phyloP scores from a whole-genome alignment of 1,140 invertebrate species.

The Trissolcus basalis region DNA sequence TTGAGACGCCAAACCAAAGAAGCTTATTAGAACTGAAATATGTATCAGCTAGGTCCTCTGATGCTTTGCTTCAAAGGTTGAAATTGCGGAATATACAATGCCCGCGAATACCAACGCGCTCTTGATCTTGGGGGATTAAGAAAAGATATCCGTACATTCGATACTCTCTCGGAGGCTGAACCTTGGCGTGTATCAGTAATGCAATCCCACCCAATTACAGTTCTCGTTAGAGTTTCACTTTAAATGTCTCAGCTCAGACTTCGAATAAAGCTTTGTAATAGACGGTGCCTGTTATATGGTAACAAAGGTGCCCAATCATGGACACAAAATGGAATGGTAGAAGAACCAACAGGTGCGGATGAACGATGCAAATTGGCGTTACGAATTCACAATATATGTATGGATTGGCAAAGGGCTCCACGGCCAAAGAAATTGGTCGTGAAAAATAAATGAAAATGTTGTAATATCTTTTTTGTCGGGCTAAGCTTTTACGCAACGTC shows the following conservation, averaged over 20 bases:
- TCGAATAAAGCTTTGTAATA: slow-evolving; percentile 59
- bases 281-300: slow-evolving; percentile 55
- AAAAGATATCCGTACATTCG: slow-evolving; percentile 55
- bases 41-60: slow-evolving; percentile 13
- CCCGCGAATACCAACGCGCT: slow-evolving; percentile 24
- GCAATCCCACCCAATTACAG: slow-evolving; percentile 55
- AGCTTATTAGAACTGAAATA: too few species aligned
- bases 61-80: slow-evolving; percentile 8
- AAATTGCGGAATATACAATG: slow-evolving; percentile 26
- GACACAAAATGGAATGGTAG: slow-evolving; percentile 56
- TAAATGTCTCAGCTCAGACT: slow-evolving; percentile 56
- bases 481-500: slow-evolving; percentile 17
- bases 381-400: slow-evolving; percentile 56
- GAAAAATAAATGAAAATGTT: slow-evolving; percentile 49
- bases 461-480: slow-evolving; percentile 32
- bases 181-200: slow-evolving; percentile 38
- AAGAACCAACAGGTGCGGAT: slow-evolving; percentile 59
- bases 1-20: too few species aligned
- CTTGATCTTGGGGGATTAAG: slow-evolving; percentile 52
- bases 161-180: slow-evolving; percentile 28
- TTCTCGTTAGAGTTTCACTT: slow-evolving; percentile 58
- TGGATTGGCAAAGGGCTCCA: slow-evolving; percentile 31
- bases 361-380: slow-evolving; percentile 62
- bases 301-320: slow-evolving; percentile 62
- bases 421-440: slow-evolving; percentile 34